phyloP scores from a whole-genome alignment of 2,113 vertebrate species.

The Lichenostomus cassidix region DNA sequence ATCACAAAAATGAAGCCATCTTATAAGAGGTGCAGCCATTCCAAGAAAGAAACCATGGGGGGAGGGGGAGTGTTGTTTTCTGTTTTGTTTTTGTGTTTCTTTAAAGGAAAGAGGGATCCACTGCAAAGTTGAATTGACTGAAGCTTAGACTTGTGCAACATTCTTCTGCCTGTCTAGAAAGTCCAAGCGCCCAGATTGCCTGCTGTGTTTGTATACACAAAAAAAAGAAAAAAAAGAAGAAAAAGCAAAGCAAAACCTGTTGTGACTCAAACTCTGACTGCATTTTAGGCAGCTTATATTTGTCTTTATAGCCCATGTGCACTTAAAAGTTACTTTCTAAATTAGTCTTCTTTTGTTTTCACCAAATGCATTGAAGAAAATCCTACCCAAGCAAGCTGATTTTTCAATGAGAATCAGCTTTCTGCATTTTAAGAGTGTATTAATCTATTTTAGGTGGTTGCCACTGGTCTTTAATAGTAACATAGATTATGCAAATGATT shows the following conservation, averaged over 20 bases:
- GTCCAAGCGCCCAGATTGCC: constrained; percentile 7
- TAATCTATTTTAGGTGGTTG: background rate
- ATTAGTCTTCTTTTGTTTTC: background rate
- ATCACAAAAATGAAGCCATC: constrained; percentile 65
- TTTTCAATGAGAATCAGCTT: background rate
- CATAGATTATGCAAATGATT: background rate
- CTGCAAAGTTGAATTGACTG: constrained; percentile 38
- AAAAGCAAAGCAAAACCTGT: background rate
- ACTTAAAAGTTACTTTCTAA: constrained; percentile 41
- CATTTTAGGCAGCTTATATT: constrained; percentile 38
- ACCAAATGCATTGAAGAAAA: background rate
- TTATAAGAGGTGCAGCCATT: constrained; percentile 48
- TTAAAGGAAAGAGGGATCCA: constrained; percentile 45
- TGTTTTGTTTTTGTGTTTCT: constrained; percentile 36
- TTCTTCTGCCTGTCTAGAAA: constrained; percentile 54
- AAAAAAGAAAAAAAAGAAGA: background rate
- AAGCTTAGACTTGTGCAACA: constrained; percentile 9
- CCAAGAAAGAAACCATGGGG: constrained; percentile 41
- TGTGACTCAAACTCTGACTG: constrained; percentile 23
- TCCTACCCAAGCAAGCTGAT: constrained; percentile 36
- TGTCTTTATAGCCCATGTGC: background rate
- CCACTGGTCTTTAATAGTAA: background rate
- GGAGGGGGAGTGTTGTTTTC: background rate
- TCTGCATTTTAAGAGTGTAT: constrained; percentile 17
- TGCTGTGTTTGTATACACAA: constrained; percentile 36